Conservation (phyloP, 2,797 vertebrate species). For the Valencia hispanica region DNA sequence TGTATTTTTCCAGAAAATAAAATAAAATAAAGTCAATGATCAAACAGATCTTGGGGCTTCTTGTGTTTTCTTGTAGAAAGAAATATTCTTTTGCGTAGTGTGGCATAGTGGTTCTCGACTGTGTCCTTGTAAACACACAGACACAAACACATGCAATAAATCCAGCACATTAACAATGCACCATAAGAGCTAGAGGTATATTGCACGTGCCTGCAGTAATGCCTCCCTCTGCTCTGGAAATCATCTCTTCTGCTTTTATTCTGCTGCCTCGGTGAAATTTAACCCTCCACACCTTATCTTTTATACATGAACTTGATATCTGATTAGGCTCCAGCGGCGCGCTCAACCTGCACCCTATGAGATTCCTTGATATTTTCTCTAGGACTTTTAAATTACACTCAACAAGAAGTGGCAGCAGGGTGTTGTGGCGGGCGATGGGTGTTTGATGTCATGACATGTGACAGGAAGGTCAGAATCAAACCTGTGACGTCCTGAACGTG, state of each 20-base stretch:
- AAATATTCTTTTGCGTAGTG: slow-evolving; percentile 22
- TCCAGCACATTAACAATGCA: slow-evolving; percentile 45
- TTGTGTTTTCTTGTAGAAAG: slow-evolving; percentile 9
- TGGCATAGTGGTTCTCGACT: slow-evolving; percentile 14
- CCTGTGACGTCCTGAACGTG: slow-evolving; percentile 22
- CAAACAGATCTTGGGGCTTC: slow-evolving; percentile 13
- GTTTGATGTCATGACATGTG: slow-evolving; percentile 21
- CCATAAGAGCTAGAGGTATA: slow-evolving; percentile 34
- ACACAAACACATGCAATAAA: slow-evolving; percentile 19
- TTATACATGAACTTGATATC: slow-evolving; percentile 70
- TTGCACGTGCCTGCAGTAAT: slow-evolving; percentile 20
- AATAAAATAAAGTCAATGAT: not conserved
- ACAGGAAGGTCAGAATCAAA: slow-evolving; percentile 39
- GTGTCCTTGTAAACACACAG: slow-evolving; percentile 23
- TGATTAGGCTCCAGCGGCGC: slow-evolving; percentile 38
- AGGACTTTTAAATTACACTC: slow-evolving; percentile 33
- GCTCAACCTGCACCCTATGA: slow-evolving; percentile 28
- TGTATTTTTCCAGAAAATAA: not conserved
- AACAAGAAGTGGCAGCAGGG: slow-evolving; percentile 3
- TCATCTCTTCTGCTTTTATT: slow-evolving; percentile 39
- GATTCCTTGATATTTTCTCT: slow-evolving; percentile 48
- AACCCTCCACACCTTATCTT: slow-evolving; percentile 63
- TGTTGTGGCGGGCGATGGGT: not conserved
- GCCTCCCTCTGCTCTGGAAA: slow-evolving; percentile 38
- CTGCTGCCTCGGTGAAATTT: slow-evolving; percentile 42